Evolutionary conservation across 2,888 invertebrate genomes (phyloP).

Genomic region (Acleris sparsana): DNA sequence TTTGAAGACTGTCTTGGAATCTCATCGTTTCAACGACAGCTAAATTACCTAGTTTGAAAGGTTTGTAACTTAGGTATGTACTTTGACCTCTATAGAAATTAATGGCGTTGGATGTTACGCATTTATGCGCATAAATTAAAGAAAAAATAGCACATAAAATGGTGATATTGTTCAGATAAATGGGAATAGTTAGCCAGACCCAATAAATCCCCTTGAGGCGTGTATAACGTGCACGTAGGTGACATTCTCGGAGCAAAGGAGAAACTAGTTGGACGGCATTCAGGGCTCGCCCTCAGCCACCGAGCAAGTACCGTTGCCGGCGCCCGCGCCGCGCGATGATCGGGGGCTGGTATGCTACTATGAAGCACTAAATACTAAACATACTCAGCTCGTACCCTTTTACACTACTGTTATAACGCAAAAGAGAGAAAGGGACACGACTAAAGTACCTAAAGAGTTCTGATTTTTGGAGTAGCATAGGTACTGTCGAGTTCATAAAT

Average conservation of each 20-base stretch:
- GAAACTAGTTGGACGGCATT: slow-evolving; percentile 77
- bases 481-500: no score
- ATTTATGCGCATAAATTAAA: not conserved
- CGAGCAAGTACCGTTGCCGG: slow-evolving; percentile 61
- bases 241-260: slow-evolving; percentile 70
- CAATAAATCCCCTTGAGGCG: slow-evolving; percentile 27
- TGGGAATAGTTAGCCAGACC: not conserved
- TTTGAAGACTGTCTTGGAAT: not conserved
- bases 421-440: no score
- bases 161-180: not conserved
- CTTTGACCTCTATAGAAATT: no score
- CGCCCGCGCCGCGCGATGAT: not conserved
- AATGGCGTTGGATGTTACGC: no score
- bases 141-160: not conserved
- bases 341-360: not conserved
- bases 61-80: no score
- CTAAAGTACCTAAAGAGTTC: no score
- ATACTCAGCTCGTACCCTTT: no score
- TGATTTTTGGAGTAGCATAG: no score
- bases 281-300: slow-evolving; percentile 70
- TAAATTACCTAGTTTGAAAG: no score
- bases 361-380: no score
- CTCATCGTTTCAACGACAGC: not conserved
- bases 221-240: slow-evolving; percentile 56
- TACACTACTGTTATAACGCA: no score